Conservation (phyloP, 2,888 invertebrate genomes). For the Acanthosepion pharaonis region DNA sequence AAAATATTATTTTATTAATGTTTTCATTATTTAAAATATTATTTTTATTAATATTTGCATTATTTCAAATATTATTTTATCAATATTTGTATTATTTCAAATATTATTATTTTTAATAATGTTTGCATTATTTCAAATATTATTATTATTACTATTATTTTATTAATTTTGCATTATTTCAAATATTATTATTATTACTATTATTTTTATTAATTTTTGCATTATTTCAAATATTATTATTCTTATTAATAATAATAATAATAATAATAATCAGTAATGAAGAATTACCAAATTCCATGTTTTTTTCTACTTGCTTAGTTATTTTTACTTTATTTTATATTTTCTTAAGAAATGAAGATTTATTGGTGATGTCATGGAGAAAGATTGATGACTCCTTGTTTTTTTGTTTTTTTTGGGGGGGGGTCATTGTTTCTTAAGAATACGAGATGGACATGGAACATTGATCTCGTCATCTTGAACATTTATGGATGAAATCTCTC, state of each 20-base stretch:
- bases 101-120: no score
- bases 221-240: neutral
- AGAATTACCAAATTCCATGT: neutral
- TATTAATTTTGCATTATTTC: neutral
- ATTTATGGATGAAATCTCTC: neutral
- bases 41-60: neutral
- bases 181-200: neutral
- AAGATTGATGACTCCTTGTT: constrained; percentile 1
- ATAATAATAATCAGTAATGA: neutral
- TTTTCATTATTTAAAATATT: no score
- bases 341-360: neutral
- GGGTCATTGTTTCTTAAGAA: neutral
- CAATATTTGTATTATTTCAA: neutral
- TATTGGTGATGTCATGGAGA: neutral
- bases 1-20: neutral
- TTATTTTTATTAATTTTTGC: no score
- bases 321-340: neutral
- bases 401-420: neutral
- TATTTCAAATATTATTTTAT: neutral
- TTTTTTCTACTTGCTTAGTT: neutral
- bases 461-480: neutral
- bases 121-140: no score
- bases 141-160: no score
- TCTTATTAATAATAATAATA: no score
- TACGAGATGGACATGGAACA: neutral